These are phyloP conservation scores for Petrocephalus zakoni DNA, from an alignment of 2,113 vertebrate genomes.

Conservation along the genomic window DNA sequence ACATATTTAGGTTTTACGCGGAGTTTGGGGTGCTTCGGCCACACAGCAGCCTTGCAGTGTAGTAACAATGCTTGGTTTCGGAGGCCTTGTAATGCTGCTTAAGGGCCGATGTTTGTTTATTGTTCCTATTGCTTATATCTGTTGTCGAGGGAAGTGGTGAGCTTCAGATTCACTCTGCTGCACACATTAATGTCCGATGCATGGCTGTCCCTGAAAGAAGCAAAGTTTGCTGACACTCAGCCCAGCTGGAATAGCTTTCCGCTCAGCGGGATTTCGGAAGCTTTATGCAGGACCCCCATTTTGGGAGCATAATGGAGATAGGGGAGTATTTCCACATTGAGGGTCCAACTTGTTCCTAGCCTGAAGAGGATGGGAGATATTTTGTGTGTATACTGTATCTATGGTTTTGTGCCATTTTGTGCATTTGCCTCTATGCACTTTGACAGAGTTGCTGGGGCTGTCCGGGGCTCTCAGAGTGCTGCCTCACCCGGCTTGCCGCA, in stretches of 20 bases:
- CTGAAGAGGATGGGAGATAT: not conserved
- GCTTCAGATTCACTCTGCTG: not conserved
- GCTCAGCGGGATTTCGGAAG: conserved; percentile 8
- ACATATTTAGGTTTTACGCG: not conserved
- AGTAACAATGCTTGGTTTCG: not conserved
- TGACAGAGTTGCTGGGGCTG: not conserved
- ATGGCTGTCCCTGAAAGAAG: not conserved
- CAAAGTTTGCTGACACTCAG: not conserved
- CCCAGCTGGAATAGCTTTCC: conserved; percentile 3
- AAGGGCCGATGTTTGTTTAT: not conserved
- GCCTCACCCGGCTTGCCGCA: not conserved
- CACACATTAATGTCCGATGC: not conserved
- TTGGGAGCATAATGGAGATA: not conserved
- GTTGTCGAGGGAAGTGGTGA: not conserved
- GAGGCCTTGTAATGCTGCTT: not conserved
- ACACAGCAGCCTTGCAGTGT: not conserved
- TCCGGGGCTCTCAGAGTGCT: not conserved
- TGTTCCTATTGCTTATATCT: not conserved
- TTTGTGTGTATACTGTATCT: not conserved
- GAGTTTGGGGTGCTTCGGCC: not conserved
- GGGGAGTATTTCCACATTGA: not conserved
- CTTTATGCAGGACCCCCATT: not conserved
- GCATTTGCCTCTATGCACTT: not conserved
- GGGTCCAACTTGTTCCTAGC: not conserved
- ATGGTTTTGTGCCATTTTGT: not conserved